Evolutionary conservation across 2,888 invertebrate species (phyloP).

Genomic region (Eupithecia inturbata): DNA sequence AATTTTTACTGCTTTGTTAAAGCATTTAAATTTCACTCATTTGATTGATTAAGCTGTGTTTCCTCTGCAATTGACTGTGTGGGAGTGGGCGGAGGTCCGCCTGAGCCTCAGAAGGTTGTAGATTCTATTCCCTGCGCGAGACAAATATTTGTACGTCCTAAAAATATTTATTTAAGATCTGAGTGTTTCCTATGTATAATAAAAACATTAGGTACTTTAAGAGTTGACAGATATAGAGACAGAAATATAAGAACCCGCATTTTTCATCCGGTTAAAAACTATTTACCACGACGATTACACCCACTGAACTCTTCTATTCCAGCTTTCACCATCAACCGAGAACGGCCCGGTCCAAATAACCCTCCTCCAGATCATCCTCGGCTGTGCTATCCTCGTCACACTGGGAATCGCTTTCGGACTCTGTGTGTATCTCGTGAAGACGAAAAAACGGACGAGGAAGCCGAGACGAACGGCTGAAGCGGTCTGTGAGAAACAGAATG

Average conservation of each 20-base stretch:
- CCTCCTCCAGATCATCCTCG: constrained; percentile 65
- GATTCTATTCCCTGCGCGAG: too few relatives aligned
- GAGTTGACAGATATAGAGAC: too few relatives aligned
- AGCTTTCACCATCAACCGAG: constrained; percentile 68
- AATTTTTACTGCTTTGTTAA: neutral
- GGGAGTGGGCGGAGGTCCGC: neutral
- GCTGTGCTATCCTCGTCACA: constrained; percentile 61
- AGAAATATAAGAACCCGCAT: too few relatives aligned
- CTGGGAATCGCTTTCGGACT: constrained; percentile 67
- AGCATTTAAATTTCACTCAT: neutral
- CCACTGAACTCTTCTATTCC: constrained; percentile 49
- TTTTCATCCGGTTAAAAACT: neutral
- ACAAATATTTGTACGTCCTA: too few relatives aligned
- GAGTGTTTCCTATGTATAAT: too few relatives aligned
- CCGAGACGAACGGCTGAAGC: constrained; percentile 64
- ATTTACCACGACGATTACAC: too few relatives aligned
- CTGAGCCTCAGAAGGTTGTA: neutral
- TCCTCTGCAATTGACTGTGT: neutral
- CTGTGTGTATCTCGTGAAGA: constrained; percentile 67
- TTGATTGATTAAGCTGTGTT: too few relatives aligned
- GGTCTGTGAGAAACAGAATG: constrained; percentile 58
- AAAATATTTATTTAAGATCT: too few relatives aligned
- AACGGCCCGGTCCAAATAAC: constrained; percentile 49
- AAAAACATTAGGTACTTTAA: too few relatives aligned
- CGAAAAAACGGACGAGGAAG: constrained; percentile 64